phyloP scores from a whole-genome alignment of 2,797 vertebrate genomes.

The Psittacula echo region DNA sequence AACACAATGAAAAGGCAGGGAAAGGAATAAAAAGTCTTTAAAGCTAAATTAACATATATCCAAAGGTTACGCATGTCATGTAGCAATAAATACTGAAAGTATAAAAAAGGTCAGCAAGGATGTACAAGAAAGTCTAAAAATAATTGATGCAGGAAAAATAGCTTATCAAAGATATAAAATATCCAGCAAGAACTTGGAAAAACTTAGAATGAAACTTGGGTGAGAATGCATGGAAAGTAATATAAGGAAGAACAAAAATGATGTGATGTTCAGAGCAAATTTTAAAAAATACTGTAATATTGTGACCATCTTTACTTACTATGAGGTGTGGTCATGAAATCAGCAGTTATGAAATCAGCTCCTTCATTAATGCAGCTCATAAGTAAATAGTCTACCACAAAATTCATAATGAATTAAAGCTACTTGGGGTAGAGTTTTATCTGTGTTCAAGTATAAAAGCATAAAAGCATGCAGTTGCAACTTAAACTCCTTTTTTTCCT shows the following conservation, averaged over 20 bases:
- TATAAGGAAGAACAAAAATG: background rate
- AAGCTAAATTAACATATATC: conserved; percentile 39
- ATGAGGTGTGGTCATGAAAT: background rate
- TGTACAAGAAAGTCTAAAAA: conserved; percentile 37
- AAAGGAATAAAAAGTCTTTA: conserved; percentile 17
- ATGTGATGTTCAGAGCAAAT: background rate
- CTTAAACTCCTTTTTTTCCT: background rate
- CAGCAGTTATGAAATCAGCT: background rate
- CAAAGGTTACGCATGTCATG: conserved; percentile 41
- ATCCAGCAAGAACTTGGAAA: background rate
- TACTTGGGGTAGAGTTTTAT: background rate
- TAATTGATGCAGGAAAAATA: conserved; percentile 40
- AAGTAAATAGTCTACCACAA: background rate
- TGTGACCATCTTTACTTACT: background rate
- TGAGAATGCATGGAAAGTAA: background rate
- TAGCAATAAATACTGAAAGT: conserved; percentile 39
- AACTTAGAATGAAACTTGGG: background rate
- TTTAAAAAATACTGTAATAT: background rate
- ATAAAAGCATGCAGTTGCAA: background rate
- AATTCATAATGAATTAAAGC: background rate
- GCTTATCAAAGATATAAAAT: conserved; percentile 18
- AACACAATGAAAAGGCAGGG: background rate
- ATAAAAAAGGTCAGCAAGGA: conserved; percentile 46
- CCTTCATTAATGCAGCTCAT: background rate
- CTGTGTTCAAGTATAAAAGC: background rate